phyloP scores from a whole-genome alignment of 2,113 vertebrate species.

The Nesospiza acunhae region DNA sequence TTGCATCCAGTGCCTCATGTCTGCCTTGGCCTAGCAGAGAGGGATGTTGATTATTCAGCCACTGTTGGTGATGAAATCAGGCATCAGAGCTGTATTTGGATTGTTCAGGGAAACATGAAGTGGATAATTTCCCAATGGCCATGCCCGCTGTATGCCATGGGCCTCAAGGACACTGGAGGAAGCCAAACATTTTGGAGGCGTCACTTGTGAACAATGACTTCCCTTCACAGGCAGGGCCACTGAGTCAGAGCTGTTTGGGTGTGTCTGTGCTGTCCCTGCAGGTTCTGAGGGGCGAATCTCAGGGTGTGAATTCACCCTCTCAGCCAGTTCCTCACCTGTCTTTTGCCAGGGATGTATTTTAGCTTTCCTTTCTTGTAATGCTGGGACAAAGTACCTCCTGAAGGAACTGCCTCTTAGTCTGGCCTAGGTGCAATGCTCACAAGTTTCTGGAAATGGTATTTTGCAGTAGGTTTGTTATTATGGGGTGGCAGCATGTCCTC shows the following conservation, averaged over 20 bases:
- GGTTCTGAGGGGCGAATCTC: rapidly evolving
- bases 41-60: background rate
- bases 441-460: background rate
- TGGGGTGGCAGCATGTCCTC: background rate
- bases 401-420: background rate
- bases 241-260: background rate
- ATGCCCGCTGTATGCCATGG: background rate
- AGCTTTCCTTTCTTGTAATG: background rate
- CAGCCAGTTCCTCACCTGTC: background rate
- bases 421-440: background rate
- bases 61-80: background rate
- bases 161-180: background rate
- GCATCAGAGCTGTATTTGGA: background rate
- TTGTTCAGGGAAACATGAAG: background rate
- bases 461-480: background rate
- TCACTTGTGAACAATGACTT: background rate
- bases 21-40: background rate
- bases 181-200: background rate
- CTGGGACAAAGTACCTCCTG: background rate
- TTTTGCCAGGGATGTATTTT: background rate
- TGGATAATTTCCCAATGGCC: rapidly evolving
- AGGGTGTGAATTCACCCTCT: background rate
- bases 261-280: background rate
- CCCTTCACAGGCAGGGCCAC: background rate
- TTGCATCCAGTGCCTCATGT: background rate